Evolutionary conservation across 2,888 invertebrate genomes (phyloP), one percentile per base, ranked within the genome.

Genomic region (Hyposoter dolosus): DNA sequence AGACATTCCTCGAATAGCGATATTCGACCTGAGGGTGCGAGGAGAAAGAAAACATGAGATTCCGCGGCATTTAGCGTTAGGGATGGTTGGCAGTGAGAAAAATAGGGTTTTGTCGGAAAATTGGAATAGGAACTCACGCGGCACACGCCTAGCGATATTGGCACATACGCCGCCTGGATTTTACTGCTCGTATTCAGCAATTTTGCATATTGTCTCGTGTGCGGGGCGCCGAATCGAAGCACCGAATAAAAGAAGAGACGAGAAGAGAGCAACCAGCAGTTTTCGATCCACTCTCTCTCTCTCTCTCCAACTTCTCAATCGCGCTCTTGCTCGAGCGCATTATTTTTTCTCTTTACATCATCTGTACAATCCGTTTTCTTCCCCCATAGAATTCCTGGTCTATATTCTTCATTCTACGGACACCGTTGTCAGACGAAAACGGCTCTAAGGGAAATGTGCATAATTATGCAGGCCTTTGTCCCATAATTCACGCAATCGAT

Each of bases 141-240:
- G 17, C 76, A 78, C 89, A 82, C 88, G 90, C 89, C 32, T 91
- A 88, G 88, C 91, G 90, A 92, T 93, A 93, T 93, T 93, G 92
- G 91, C 91, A 89, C 90, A 89, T 90, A 90, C 92, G 89, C 93
- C 93, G 91, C 90, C 91, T 93, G 93, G 91, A 90, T 93, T 93
- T 93, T 92, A 93, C 93, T 91, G 91, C 91, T 90, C 79, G 90
- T 92, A 91, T 93, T 93, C 93, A 92, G 93, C 93, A 91, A 91
- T 93, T 93, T 92, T 93, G 92, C 92, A 93, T 93, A 93, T 93
- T 89, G 75, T 79, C 69, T 32, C 53, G 82, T 72, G 74, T 45
- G 66, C 35, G 56, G n/a, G 60, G 32, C 76, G 3, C 50, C 9
- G 90, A 89, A 68, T 77, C 66, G 40, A 88, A 87, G 84, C 82